Conservation (phyloP, 2,113 vertebrate species). For the Australoheros scitulus region DNA sequence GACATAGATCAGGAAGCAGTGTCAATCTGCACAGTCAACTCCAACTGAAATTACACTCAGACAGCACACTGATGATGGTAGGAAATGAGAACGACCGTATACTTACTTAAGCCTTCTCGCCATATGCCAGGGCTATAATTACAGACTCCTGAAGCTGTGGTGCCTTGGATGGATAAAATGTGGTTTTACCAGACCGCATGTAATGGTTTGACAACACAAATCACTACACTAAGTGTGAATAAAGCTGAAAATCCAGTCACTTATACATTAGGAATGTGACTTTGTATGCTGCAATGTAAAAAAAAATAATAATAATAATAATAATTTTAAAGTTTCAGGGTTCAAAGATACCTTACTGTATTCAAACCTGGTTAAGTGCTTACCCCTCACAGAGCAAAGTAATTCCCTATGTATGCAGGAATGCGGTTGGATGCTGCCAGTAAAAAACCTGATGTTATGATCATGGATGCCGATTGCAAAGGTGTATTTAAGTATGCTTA, state of each 20-base stretch:
- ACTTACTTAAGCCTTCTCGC: slow-evolving; percentile 58
- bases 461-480: neutral
- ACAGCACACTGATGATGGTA: slow-evolving; percentile 26
- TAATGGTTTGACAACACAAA: slow-evolving; percentile 40
- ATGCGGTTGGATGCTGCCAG: neutral
- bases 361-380: neutral
- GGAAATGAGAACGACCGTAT: slow-evolving; percentile 61
- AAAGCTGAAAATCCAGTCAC: slow-evolving; percentile 11
- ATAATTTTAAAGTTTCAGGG: neutral
- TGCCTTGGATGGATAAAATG: slow-evolving; percentile 28
- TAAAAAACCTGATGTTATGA: neutral
- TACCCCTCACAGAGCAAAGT: neutral
- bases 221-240: neutral
- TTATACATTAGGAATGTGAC: neutral
- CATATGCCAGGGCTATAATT: slow-evolving; percentile 66
- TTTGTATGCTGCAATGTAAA: neutral
- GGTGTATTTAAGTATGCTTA: neutral
- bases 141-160: slow-evolving; percentile 44
- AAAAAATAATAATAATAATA: neutral
- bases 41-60: slow-evolving; percentile 41
- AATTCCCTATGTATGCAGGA: neutral
- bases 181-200: slow-evolving; percentile 44
- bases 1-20: slow-evolving; percentile 35
- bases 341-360: neutral
- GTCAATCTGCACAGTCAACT: slow-evolving; percentile 43